These are phyloP conservation scores for Chionis minor DNA, from an alignment of 2,113 vertebrate species.

Conservation along the genomic window DNA sequence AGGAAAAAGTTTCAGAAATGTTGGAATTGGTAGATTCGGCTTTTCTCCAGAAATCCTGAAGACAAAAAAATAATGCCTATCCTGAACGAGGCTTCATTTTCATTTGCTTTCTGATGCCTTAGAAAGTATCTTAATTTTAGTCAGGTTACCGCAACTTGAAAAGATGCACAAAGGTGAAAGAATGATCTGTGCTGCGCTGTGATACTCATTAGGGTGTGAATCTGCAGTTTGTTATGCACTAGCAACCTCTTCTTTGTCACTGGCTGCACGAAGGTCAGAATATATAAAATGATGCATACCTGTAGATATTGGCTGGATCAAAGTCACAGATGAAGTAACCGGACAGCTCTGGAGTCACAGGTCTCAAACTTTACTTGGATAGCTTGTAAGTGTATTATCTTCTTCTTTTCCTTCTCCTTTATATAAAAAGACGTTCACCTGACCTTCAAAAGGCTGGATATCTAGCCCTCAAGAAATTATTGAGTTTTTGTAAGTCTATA, in stretches of 20 bases:
- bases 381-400: not conserved
- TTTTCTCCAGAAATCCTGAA: not conserved
- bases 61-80: not conserved
- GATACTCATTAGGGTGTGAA: not conserved
- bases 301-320: not conserved
- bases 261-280: not conserved
- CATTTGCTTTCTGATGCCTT: not conserved
- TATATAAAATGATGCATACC: not conserved
- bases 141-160: not conserved
- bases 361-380: not conserved
- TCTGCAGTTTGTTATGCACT: not conserved
- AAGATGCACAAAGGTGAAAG: not conserved
- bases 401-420: not conserved
- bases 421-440: fast-evolving
- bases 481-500: not conserved
- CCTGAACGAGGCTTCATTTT: not conserved
- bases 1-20: not conserved
- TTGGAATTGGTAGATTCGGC: not conserved
- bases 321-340: not conserved
- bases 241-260: not conserved
- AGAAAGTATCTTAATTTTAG: not conserved
- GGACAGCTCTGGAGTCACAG: not conserved
- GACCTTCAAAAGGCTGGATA: not conserved
- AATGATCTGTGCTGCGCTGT: not conserved
- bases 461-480: not conserved